Conservation (phyloP, 1,140 invertebrate species). For the Heliconius hermathena region DNA sequence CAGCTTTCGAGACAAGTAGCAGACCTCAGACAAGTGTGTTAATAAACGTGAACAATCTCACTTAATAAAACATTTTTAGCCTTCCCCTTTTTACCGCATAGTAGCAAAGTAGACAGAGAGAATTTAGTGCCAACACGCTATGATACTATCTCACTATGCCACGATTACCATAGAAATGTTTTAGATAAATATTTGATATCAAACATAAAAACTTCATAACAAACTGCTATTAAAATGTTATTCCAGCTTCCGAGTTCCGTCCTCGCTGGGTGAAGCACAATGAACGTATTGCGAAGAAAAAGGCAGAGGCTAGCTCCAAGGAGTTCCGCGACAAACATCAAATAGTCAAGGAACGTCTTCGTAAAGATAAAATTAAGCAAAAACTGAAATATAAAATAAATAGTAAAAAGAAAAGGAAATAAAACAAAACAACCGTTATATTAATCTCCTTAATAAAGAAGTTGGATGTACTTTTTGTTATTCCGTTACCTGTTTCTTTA, state of each 20-base stretch:
- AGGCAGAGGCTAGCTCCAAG: conserved; percentile 58
- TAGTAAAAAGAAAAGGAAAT: conserved; percentile 66
- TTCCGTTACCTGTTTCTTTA: neutral
- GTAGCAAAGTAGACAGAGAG: no score
- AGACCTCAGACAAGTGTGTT: no score
- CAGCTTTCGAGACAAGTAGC: no score
- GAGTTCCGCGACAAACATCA: conserved; percentile 77
- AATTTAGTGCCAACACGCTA: no score
- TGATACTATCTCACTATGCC: no score
- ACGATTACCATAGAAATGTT: no score
- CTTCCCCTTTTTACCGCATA: no score
- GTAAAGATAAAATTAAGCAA: conserved; percentile 77
- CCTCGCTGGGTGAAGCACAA: conserved; percentile 80
- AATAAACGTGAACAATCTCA: no score
- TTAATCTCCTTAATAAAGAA: conserved; percentile 4
- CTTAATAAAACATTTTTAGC: no score
- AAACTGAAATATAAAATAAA: conserved; percentile 64
- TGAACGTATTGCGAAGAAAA: conserved; percentile 71
- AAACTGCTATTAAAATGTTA: neutral
- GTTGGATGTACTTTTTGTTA: neutral
- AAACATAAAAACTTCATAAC: neutral
- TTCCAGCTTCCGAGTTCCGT: conserved; percentile 76
- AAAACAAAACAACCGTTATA: conserved; percentile 21
- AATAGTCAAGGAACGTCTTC: conserved; percentile 77
- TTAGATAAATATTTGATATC: no score